Base-by-base conservation (phyloP, 1,140 invertebrate species). In the Lordiphosa collinella region DNA sequence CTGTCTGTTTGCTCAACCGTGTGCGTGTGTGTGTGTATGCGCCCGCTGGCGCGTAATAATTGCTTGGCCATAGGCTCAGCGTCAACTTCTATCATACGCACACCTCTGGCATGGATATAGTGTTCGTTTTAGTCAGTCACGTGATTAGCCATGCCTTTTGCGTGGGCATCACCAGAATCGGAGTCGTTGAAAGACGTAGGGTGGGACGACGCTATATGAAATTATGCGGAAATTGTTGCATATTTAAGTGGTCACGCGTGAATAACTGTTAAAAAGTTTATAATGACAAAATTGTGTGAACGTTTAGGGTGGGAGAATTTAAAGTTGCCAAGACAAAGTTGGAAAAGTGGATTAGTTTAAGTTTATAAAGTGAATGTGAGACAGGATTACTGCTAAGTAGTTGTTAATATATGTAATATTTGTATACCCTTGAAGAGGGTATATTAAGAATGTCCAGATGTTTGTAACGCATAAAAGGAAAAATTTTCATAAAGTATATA, bases 181-280 rank as follows among this genome's bases (percentile, higher is more conserved):
- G 16, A 25, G 31, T 10, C 2, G 25, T 9, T 8, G 9, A 10
- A 7, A 35, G 25, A 14, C 16, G 13, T 2, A 25, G 53, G 22
- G 10, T n/a, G 37, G 14, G 34, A n/a, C n/a, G 37, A 14, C 44
- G 74, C 4, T 58, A 13, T 50, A 69, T 56, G 74, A 79, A 79
- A 79, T 79, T 69, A 79, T 79, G 74, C 75, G 74, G 68, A 73
- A 79, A 73, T 73, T 79, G 74, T 79, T 79, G 74, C 74, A 79
- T 79, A 79, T 73, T 79, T 79, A 79, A 79, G 74, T 58, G 74
- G 64, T 68, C 64, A 73, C 68, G 75, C 75, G 69, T 73, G 59
- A 74, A 68, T 60, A 55, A 57, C 58, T 72, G 63, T 68, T 73
- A 43, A 72, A 78, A 78, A 78, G 37, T 72, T 72, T 64, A 56